Conservation (phyloP, 2,113 vertebrate species). For the Tympanuchus pallidicinctus region DNA sequence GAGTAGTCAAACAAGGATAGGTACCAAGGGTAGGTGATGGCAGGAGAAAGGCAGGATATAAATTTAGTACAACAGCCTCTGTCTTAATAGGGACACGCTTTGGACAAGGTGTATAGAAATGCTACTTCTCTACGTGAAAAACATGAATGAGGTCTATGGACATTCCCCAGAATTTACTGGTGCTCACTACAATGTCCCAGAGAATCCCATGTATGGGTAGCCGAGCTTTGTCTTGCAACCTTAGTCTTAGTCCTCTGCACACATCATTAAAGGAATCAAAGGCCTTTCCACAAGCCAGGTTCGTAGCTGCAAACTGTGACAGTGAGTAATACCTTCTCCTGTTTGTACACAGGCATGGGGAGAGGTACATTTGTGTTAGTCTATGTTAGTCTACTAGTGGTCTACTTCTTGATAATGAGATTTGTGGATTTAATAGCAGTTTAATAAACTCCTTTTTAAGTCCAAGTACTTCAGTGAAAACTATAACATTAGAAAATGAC, state of each 20-base stretch:
- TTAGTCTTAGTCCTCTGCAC: not conserved
- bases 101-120: not conserved
- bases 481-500: not conserved
- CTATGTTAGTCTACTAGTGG: not conserved
- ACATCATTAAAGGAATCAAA: not conserved
- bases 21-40: not conserved
- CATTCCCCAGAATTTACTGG: not conserved
- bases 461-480: conserved; percentile 3
- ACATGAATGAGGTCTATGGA: not conserved
- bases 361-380: not conserved
- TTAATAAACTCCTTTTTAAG: not conserved
- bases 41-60: not conserved
- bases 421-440: not conserved
- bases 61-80: not conserved
- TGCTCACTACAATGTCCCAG: not conserved
- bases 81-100: not conserved
- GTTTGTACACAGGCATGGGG: not conserved
- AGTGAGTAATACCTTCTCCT: not conserved
- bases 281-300: not conserved
- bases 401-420: not conserved
- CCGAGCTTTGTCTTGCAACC: not conserved
- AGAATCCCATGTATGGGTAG: too few relatives aligned
- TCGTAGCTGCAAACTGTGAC: not conserved
- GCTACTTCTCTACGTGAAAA: not conserved
- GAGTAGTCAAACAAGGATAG: not conserved